Conservation (phyloP, 2,888 invertebrate species). For the Cremastinae sp. region DNA sequence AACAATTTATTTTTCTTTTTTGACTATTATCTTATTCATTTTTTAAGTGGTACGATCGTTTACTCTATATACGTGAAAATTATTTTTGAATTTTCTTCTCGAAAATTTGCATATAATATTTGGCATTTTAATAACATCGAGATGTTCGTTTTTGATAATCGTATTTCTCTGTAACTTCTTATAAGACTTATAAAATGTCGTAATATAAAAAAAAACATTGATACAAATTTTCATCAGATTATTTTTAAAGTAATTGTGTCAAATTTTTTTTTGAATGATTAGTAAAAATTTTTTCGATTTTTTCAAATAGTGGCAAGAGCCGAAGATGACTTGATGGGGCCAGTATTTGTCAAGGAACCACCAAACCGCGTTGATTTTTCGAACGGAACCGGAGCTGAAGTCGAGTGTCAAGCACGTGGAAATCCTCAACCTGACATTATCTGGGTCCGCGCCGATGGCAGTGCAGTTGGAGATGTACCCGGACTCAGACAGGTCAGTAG, state of each 20-base stretch:
- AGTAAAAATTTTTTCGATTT: no score
- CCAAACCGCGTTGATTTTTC: constrained; percentile 96
- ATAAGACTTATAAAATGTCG: no score
- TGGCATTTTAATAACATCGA: no score
- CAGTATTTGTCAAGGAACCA: constrained; percentile 95
- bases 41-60: no score
- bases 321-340: constrained; percentile 92
- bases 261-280: constrained; percentile 7
- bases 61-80: no score
- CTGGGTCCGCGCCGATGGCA: constrained; percentile 95
- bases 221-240: not conserved
- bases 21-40: no score
- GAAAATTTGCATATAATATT: no score
- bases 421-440: constrained; percentile 95
- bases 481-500: constrained; percentile 89
- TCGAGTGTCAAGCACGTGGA: constrained; percentile 95
- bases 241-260: constrained; percentile 11
- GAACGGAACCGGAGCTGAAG: constrained; percentile 95
- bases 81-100: no score
- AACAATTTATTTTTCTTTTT: no score
- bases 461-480: constrained; percentile 94
- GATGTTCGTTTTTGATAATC: no score
- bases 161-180: no score
- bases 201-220: no score
- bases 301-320: constrained; percentile 73